Conservation (phyloP, 2,888 invertebrate species). For the Drosophila testacea region DNA sequence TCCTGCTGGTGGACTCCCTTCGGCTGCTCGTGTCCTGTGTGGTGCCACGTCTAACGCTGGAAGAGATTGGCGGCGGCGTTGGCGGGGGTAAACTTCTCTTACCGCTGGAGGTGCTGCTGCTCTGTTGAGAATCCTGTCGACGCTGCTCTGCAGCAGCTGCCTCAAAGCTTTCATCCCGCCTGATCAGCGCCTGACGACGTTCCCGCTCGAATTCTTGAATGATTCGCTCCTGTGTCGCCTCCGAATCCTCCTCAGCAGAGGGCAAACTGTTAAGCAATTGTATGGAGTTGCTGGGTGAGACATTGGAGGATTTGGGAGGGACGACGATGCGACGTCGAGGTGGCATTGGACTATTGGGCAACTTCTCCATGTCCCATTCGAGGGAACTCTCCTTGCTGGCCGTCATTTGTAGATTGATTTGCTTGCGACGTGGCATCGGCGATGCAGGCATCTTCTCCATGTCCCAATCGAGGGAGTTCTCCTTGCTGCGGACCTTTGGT, state of each 20-base stretch:
- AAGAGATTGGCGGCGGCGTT: constrained; percentile 41
- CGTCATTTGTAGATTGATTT: not conserved
- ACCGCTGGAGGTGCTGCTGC: constrained; percentile 64
- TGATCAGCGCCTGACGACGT: constrained; percentile 80
- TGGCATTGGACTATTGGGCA: constrained; percentile 80
- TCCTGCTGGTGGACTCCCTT: constrained; percentile 41
- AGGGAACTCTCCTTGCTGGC: constrained; percentile 65
- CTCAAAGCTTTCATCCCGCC: constrained; percentile 81
- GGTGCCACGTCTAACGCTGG: constrained; percentile 49
- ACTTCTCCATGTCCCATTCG: constrained; percentile 82
- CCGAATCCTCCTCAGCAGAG: constrained; percentile 45
- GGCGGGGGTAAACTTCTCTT: constrained; percentile 69
- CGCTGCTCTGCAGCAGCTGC: constrained; percentile 65
- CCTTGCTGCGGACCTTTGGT: constrained; percentile 59
- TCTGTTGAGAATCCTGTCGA: constrained; percentile 53
- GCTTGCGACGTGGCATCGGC: constrained; percentile 77
- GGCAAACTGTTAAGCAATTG: constrained; percentile 73
- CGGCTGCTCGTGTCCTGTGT: constrained; percentile 66
- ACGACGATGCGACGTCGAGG: constrained; percentile 49
- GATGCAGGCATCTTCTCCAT: constrained; percentile 73
- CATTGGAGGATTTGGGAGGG: constrained; percentile 38
- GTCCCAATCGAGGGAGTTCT: constrained; percentile 73
- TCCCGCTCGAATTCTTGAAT: constrained; percentile 83
- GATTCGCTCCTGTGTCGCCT: constrained; percentile 66
- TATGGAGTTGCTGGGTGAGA: constrained; percentile 67